Evolutionary conservation across 2,797 vertebrate species (phyloP).

Genomic region (Ctenopoma kingsleyae): DNA sequence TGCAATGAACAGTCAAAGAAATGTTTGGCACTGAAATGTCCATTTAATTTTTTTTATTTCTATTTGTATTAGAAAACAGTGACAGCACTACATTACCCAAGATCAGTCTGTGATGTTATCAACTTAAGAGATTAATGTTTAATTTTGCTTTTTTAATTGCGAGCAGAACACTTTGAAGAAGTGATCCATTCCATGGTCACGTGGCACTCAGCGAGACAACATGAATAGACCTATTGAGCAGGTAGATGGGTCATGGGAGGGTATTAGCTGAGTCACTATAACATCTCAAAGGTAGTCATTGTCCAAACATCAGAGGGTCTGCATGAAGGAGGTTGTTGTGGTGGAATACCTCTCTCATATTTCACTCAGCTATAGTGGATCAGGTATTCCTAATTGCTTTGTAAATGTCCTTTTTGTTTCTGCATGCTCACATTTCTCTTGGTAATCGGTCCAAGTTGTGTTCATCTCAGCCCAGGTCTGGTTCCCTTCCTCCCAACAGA

Average conservation of each 20-base stretch:
- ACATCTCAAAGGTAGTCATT: conserved; percentile 78
- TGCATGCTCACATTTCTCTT: conserved; percentile 88
- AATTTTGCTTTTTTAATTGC: conserved; percentile 3
- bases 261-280: conserved; percentile 66
- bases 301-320: conserved; percentile 57
- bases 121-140: background rate
- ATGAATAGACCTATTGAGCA: conserved; percentile 82
- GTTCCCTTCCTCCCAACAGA: conserved; percentile 86
- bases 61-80: conserved; percentile 4
- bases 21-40: background rate
- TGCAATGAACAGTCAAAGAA: conserved; percentile 62
- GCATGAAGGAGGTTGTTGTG: conserved; percentile 50
- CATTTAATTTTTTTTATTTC: background rate
- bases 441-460: conserved; percentile 72
- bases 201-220: conserved; percentile 29
- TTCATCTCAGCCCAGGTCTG: conserved; percentile 84
- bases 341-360: conserved; percentile 47
- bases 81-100: no score
- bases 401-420: conserved; percentile 7
- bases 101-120: background rate
- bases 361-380: conserved; percentile 53
- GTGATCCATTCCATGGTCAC: conserved; percentile 40
- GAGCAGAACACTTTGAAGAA: conserved; percentile 12
- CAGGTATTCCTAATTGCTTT: conserved; percentile 54
- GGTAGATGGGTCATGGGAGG: conserved; percentile 35